phyloP scores from a whole-genome alignment of 2,797 vertebrate genomes.

The Pseudocheirus occidentalis region DNA sequence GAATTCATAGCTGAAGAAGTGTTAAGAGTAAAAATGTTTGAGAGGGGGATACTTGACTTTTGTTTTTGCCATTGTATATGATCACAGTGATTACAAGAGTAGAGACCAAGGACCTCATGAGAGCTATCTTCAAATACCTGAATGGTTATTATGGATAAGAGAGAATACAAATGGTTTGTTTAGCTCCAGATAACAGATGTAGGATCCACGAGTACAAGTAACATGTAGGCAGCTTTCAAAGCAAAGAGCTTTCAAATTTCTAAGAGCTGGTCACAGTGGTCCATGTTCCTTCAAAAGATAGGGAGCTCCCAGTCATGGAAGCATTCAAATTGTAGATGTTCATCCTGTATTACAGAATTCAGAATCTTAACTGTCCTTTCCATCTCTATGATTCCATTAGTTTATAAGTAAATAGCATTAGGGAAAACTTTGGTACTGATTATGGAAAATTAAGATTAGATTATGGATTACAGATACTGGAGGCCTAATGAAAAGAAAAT shows the following conservation, averaged over 20 bases:
- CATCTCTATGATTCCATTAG: neutral
- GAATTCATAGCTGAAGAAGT: neutral
- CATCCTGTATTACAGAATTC: neutral
- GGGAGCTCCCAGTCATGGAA: neutral
- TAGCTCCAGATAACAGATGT: neutral
- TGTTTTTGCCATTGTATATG: neutral
- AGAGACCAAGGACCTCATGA: neutral
- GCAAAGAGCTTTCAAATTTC: neutral
- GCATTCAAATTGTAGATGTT: neutral
- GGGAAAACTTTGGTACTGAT: neutral
- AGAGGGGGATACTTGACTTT: neutral
- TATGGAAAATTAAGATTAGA: neutral
- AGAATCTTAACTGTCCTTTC: neutral
- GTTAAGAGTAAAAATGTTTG: too few relatives aligned
- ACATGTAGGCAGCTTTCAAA: neutral
- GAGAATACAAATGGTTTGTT: neutral
- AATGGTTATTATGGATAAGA: neutral
- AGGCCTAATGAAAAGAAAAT: neutral
- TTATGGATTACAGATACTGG: neutral
- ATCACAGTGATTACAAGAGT: neutral
- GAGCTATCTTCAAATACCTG: neutral
- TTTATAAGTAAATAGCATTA: neutral
- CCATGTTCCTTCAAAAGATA: neutral
- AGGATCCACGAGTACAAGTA: neutral
- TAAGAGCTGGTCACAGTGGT: neutral